These are phyloP conservation scores for Apis cerana DNA, from an alignment of 1,140 invertebrate species.

Conservation along the genomic window DNA sequence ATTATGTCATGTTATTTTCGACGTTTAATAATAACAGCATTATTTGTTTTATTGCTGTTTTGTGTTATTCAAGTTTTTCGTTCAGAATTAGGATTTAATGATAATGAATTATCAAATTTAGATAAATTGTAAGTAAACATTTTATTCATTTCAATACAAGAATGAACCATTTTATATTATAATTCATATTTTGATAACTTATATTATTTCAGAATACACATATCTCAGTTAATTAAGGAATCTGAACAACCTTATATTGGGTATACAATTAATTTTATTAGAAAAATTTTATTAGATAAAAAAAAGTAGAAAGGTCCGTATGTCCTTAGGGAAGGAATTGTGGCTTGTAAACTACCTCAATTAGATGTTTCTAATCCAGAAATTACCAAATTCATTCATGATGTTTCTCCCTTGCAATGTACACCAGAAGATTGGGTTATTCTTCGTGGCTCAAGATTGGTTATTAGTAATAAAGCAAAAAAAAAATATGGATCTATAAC, in stretches of 20 bases:
- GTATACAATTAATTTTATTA: slow-evolving; percentile 43
- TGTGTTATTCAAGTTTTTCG: slow-evolving; percentile 70
- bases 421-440: slow-evolving; percentile 79
- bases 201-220: slow-evolving; percentile 65
- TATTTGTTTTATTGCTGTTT: slow-evolving; percentile 66
- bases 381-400: slow-evolving; percentile 86
- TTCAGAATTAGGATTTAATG: slow-evolving; percentile 63
- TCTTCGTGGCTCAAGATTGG: slow-evolving; percentile 81
- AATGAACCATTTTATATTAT: slow-evolving; percentile 18
- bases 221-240: slow-evolving; percentile 71
- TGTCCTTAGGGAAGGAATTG: slow-evolving; percentile 62
- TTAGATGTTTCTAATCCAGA: slow-evolving; percentile 85
- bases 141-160: neutral
- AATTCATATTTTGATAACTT: slow-evolving; percentile 17
- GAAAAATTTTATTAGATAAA: slow-evolving; percentile 8
- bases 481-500: slow-evolving; percentile 80
- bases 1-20: slow-evolving; percentile 68
- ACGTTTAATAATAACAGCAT: slow-evolving; percentile 62
- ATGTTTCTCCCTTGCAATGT: slow-evolving; percentile 84
- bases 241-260: slow-evolving; percentile 60
- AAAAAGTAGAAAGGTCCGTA: neutral
- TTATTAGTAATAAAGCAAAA: slow-evolving; percentile 80
- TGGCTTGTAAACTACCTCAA: slow-evolving; percentile 84
- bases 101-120: slow-evolving; percentile 67
- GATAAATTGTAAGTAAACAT: slow-evolving; percentile 74